These are phyloP conservation scores for Rhadina sibilatrix DNA, from an alignment of 2,113 vertebrate species.

Conservation along the genomic window DNA sequence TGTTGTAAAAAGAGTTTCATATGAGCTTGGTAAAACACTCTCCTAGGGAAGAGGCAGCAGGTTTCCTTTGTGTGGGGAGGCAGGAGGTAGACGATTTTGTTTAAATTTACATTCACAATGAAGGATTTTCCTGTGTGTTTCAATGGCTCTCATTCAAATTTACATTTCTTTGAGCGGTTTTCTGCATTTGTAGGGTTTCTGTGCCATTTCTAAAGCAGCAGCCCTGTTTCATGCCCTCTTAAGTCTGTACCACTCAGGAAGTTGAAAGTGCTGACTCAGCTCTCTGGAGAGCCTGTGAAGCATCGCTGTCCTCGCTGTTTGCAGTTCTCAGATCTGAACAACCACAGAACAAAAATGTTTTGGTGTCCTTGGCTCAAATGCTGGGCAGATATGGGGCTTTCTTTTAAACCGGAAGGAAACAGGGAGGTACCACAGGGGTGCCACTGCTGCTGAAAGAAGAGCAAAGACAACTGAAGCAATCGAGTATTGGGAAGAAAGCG, in stretches of 20 bases:
- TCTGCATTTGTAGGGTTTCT: neutral
- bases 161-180: slow-evolving; percentile 14
- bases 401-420: slow-evolving; percentile 28
- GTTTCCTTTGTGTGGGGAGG: slow-evolving; percentile 41
- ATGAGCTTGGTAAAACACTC: slow-evolving; percentile 41
- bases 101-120: slow-evolving; percentile 28
- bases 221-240: neutral
- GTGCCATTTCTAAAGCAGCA: neutral
- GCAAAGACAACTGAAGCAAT: neutral
- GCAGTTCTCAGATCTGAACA: slow-evolving; percentile 10
- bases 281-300: neutral
- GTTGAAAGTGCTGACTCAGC: slow-evolving; percentile 42
- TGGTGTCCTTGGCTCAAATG: neutral
- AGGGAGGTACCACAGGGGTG: neutral
- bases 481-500: fast-evolving
- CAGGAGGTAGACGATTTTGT: slow-evolving; percentile 13
- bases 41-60: slow-evolving; percentile 39
- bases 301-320: neutral
- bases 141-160: neutral
- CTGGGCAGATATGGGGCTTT: neutral
- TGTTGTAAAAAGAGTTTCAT: slow-evolving; percentile 56
- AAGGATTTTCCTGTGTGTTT: slow-evolving; percentile 25
- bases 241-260: neutral
- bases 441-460: neutral
- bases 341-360: neutral